A percentile compares a stretch with the other conserved stretches of the same genome.
Conservation (phyloP, 2,888 invertebrate species). For the Tineola bisselliella region DNA sequence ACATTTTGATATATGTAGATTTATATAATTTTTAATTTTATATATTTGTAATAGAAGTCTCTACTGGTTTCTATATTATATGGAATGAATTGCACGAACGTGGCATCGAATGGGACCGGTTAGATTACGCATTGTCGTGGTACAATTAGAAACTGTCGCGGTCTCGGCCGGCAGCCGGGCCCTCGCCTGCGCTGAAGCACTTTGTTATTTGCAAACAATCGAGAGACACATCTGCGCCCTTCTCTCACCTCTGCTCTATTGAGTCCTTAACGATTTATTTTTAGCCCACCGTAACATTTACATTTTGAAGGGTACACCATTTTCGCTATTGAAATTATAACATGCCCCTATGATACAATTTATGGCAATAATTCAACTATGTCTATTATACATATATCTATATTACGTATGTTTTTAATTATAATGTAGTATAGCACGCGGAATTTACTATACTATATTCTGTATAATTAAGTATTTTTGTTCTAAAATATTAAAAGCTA, state of each 20-base stretch:
- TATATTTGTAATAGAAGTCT: neutral
- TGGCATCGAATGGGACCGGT: slow-evolving; percentile 56
- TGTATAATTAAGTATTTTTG: too few species aligned
- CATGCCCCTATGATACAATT: neutral
- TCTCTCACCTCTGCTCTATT: slow-evolving; percentile 14
- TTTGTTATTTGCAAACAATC: slow-evolving; percentile 63
- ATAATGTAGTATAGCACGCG: too few species aligned
- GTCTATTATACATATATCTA: too few species aligned
- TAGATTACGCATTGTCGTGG: slow-evolving; percentile 64
- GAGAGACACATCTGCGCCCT: slow-evolving; percentile 48
- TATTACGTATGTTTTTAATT: too few species aligned
- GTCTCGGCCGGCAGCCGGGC: slow-evolving; percentile 28
- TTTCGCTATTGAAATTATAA: neutral
- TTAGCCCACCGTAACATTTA: slow-evolving; percentile 1
- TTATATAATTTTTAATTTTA: neutral
- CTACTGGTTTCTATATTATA: neutral
- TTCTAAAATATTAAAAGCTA: too few species aligned
- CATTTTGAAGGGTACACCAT: neutral
- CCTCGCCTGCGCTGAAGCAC: slow-evolving; percentile 26
- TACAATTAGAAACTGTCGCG: slow-evolving; percentile 64
- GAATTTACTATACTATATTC: too few species aligned
- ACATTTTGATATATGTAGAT: neutral
- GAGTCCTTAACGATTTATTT: neutral
- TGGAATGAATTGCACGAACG: slow-evolving; percentile 24
- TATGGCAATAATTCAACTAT: neutral